Percentiles rank a stretch among this genome's conserved stretches.
These are phyloP conservation scores for Drosophila pandora DNA, from an alignment of 1,140 invertebrate species.

Conservation along the genomic window DNA sequence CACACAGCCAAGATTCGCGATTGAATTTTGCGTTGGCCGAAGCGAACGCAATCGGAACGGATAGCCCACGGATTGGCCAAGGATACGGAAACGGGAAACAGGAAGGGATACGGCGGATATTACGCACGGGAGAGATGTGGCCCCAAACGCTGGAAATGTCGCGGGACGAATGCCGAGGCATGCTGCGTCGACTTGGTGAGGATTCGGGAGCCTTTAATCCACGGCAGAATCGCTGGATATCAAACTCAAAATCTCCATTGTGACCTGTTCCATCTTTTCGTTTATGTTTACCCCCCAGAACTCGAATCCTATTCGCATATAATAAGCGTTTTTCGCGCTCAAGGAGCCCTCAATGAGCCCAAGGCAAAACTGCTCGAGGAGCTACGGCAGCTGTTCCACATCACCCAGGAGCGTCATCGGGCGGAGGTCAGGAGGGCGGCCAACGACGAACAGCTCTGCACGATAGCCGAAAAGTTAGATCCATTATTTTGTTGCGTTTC, in stretches of 20 bases:
- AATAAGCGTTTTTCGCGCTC: constrained; percentile 94
- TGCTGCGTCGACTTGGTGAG: constrained; percentile 91
- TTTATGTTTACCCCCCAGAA: constrained; percentile 86
- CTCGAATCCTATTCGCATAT: constrained; percentile 95
- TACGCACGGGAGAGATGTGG: constrained; percentile 86
- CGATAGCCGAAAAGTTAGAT: constrained; percentile 94
- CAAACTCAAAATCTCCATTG: neutral
- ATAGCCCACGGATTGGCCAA: constrained; percentile 52
- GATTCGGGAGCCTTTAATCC: neutral
- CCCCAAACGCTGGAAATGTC: constrained; percentile 90
- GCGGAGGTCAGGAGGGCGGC: constrained; percentile 95
- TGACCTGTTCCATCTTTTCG: constrained; percentile 14
- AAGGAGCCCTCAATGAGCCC: constrained; percentile 92
- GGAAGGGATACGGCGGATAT: constrained; percentile 29
- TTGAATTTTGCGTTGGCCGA: constrained; percentile 29
- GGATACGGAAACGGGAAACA: constrained; percentile 24
- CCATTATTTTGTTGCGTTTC: neutral
- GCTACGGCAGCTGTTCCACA: constrained; percentile 91
- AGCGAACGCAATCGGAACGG: constrained; percentile 49
- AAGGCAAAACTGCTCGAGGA: constrained; percentile 94
- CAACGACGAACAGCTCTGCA: constrained; percentile 94
- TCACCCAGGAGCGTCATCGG: constrained; percentile 94
- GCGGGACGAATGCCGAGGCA: constrained; percentile 93
- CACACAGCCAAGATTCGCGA: constrained; percentile 39
- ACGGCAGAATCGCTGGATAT: neutral